These are phyloP conservation scores for Zonitis immaculata DNA, from an alignment of 2,888 invertebrate species.

Conservation along the genomic window DNA sequence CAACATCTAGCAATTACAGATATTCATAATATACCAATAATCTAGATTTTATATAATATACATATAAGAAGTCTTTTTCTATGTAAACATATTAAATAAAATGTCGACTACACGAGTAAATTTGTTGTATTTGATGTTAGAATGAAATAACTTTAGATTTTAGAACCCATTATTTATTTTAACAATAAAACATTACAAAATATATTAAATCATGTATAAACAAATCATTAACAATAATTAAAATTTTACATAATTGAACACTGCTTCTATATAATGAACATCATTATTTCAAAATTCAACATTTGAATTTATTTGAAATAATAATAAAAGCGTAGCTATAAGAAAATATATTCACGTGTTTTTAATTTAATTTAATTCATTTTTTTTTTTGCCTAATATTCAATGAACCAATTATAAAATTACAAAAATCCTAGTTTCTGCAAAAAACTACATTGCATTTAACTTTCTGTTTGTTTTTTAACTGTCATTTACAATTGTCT, in stretches of 20 bases:
- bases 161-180: slow-evolving; percentile 41
- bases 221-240: slow-evolving; percentile 37
- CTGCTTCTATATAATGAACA: slow-evolving; percentile 23
- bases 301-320: slow-evolving; percentile 10
- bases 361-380: no score
- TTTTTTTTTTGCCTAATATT: slow-evolving; percentile 21
- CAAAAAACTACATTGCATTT: slow-evolving; percentile 33
- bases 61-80: no score
- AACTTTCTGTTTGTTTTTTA: slow-evolving; percentile 5
- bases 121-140: no score
- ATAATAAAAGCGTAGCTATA: slow-evolving; percentile 15
- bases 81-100: no score
- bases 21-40: no score
- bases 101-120: no score
- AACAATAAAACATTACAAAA: slow-evolving; percentile 43
- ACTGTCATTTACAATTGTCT: slow-evolving; percentile 31
- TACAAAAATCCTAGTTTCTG: slow-evolving; percentile 34
- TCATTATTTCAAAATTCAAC: slow-evolving; percentile 10
- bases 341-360: neutral
- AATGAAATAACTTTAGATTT: slow-evolving; percentile 18
- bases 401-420: slow-evolving; percentile 36
- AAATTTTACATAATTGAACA: slow-evolving; percentile 31
- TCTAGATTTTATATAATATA: no score
- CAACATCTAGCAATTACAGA: no score
- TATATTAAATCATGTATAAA: slow-evolving; percentile 35